A percentile compares a stretch with the other conserved stretches of the same genome.
phyloP scores from a whole-genome alignment of 2,797 vertebrate species.

The Brotula barbata region DNA sequence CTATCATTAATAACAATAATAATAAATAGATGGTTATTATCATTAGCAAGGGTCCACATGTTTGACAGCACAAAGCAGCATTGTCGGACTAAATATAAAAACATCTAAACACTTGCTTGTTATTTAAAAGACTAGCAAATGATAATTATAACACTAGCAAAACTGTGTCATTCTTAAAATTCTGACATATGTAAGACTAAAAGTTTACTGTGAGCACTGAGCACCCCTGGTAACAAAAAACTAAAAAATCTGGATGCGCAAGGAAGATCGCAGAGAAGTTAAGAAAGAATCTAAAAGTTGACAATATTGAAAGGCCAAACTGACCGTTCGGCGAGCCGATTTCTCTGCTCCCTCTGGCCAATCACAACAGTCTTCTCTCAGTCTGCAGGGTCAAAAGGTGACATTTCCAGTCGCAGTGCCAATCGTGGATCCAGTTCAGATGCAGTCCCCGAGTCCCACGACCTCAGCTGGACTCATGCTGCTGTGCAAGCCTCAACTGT shows the following conservation, averaged over 20 bases:
- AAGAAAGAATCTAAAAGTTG: not conserved
- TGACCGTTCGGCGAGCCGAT: constrained; percentile 39
- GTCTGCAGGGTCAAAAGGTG: constrained; percentile 50
- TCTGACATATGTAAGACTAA: too few relatives aligned
- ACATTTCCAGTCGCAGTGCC: constrained; percentile 13
- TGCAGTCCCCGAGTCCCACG: constrained; percentile 40
- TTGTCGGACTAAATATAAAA: too few relatives aligned
- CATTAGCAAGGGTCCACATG: too few relatives aligned
- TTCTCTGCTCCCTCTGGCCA: constrained; percentile 21
- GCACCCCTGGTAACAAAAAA: too few relatives aligned
- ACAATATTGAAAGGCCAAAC: constrained; percentile 29
- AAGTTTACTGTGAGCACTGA: too few relatives aligned
- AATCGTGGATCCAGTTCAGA: constrained; percentile 17
- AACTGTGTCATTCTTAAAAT: not conserved
- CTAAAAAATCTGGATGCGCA: too few relatives aligned
- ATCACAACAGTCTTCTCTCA: constrained; percentile 30
- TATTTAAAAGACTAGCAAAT: too few relatives aligned
- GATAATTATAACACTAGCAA: too few relatives aligned
- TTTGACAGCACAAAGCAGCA: too few relatives aligned
- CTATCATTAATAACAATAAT: too few relatives aligned
- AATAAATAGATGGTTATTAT: too few relatives aligned
- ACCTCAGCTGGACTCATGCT: constrained; percentile 25
- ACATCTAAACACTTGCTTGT: too few relatives aligned
- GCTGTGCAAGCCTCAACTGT: constrained; percentile 1
- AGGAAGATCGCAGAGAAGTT: not conserved